Evolutionary conservation across 2,113 vertebrate genomes (phyloP).

Genomic region (Ancistrus triradiatus): DNA sequence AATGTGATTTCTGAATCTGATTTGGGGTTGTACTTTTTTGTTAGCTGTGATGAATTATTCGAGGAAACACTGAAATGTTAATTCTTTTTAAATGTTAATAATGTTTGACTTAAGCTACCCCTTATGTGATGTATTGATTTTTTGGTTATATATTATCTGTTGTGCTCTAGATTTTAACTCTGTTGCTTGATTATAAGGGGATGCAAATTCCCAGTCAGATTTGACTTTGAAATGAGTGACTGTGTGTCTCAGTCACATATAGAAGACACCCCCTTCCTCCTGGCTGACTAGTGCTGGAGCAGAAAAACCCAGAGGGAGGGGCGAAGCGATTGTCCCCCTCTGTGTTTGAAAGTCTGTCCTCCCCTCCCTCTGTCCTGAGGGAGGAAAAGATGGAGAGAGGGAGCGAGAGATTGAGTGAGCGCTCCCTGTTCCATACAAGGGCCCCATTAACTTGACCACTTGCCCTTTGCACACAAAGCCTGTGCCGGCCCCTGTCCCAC

Average conservation of each 20-base stretch:
- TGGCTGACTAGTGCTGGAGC: slow-evolving; percentile 44
- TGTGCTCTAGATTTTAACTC: no score
- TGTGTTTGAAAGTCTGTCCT: slow-evolving; percentile 68
- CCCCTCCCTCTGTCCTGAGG: slow-evolving; percentile 59
- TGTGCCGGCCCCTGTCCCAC: slow-evolving; percentile 93
- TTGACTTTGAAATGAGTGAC: not conserved
- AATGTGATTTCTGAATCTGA: no score
- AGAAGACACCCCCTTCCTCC: slow-evolving; percentile 59
- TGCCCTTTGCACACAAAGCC: slow-evolving; percentile 99
- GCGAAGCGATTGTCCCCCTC: slow-evolving; percentile 44
- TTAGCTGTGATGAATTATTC: no score
- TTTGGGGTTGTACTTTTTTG: no score
- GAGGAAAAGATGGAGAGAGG: slow-evolving; percentile 63
- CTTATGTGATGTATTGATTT: no score
- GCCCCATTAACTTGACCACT: slow-evolving; percentile 99
- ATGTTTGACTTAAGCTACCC: no score
- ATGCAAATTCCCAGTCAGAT: slow-evolving; percentile 7
- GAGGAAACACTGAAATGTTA: no score
- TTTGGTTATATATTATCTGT: no score
- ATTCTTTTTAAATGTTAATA: no score
- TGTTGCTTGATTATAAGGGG: not conserved
- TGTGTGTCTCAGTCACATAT: slow-evolving; percentile 20
- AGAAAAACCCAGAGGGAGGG: slow-evolving; percentile 7
- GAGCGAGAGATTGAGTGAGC: slow-evolving; percentile 61
- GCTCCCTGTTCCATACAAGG: slow-evolving; percentile 88